These are phyloP conservation scores for Adrianichthys oophorus DNA, from an alignment of 2,797 vertebrate genomes.

Conservation along the genomic window DNA sequence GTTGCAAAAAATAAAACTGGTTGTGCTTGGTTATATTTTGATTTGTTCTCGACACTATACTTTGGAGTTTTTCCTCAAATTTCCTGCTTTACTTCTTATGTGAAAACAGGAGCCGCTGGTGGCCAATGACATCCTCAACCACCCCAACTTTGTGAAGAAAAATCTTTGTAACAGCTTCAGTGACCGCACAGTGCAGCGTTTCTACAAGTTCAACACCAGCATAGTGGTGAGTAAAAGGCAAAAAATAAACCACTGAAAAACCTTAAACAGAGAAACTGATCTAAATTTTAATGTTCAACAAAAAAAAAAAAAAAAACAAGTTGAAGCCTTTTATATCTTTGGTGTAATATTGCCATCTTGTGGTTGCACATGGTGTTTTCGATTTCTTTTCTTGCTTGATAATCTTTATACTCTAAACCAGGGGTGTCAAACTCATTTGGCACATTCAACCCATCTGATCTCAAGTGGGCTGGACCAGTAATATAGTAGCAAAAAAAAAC, in stretches of 20 bases:
- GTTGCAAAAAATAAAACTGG: no score
- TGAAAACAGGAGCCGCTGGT: slow-evolving; percentile 89
- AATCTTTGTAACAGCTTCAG: slow-evolving; percentile 98
- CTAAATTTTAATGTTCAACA: neutral
- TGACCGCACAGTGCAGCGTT: slow-evolving; percentile 95
- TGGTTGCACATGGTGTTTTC: slow-evolving; percentile 24
- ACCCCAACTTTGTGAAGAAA: slow-evolving; percentile 98
- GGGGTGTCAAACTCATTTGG: no score
- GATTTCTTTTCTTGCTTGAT: no score
- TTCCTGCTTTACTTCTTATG: neutral
- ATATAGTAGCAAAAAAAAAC: no score
- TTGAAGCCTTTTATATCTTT: no score
- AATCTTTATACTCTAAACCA: no score
- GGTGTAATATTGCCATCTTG: slow-evolving; percentile 45
- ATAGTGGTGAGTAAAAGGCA: slow-evolving; percentile 71
- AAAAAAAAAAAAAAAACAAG: neutral
- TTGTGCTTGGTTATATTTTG: no score
- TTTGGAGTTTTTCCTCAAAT: neutral
- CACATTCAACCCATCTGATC: no score
- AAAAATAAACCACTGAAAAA: no score
- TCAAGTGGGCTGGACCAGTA: no score
- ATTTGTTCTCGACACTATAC: no score
- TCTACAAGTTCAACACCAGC: slow-evolving; percentile 98
- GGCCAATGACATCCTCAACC: slow-evolving; percentile 97
- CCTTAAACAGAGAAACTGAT: neutral